Evolutionary conservation across 2,888 invertebrate genomes (phyloP).

Genomic region (Busseola fusca): DNA sequence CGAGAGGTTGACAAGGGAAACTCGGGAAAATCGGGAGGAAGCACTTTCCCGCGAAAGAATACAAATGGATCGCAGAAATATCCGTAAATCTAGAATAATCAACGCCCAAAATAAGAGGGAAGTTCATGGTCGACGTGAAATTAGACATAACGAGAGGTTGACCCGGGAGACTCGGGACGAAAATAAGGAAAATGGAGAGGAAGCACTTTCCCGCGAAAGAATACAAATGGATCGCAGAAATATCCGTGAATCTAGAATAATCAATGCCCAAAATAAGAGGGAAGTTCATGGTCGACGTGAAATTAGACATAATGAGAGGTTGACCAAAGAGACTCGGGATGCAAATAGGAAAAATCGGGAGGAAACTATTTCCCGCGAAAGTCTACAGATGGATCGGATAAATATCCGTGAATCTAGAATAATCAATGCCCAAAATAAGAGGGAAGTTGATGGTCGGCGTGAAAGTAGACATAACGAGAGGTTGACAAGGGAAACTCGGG

Average conservation of each 20-base stretch:
- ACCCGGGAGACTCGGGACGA: not conserved
- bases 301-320: slow-evolving; percentile 10
- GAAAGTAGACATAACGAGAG: slow-evolving; percentile 7
- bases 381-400: slow-evolving; percentile 11
- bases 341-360: slow-evolving; percentile 6
- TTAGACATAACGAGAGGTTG: slow-evolving; percentile 1
- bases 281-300: slow-evolving; percentile 13
- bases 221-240: slow-evolving; percentile 17
- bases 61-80: slow-evolving; percentile 18
- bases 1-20: slow-evolving; percentile 11
- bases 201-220: slow-evolving; percentile 12
- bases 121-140: slow-evolving; percentile 5
- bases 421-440: not conserved
- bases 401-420: slow-evolving; percentile 36
- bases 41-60: slow-evolving; percentile 14
- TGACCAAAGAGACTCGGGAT: not conserved
- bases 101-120: slow-evolving; percentile 1
- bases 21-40: slow-evolving; percentile 14
- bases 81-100: slow-evolving; percentile 22
- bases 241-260: slow-evolving; percentile 7
- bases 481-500: not conserved
- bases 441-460: not conserved
- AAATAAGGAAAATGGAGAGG: slow-evolving; percentile 18
- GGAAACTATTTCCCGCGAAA: slow-evolving; percentile 15
- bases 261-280: not conserved